Evolutionary conservation across 2,113 vertebrate species (phyloP).

Genomic region (Kryptolebias marmoratus): DNA sequence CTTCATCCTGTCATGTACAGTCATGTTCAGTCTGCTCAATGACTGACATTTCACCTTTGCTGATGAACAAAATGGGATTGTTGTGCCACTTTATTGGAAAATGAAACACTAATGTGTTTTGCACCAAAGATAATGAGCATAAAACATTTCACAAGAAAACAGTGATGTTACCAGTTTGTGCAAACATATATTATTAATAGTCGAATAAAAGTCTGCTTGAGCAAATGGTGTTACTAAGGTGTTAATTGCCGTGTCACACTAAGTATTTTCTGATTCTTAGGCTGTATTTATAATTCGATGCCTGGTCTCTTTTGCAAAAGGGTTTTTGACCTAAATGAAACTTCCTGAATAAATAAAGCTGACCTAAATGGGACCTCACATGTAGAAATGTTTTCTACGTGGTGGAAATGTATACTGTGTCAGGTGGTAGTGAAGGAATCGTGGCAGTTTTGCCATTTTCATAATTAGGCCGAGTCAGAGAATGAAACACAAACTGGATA

Average conservation of each 20-base stretch:
- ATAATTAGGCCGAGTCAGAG: not conserved
- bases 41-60: not conserved
- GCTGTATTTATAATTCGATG: not conserved
- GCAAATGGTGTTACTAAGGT: no score
- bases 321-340: not conserved
- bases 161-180: not conserved
- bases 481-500: not conserved
- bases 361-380: not conserved
- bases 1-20: not conserved
- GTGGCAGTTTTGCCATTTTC: slow-evolving; percentile 17
- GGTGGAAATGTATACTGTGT: not conserved
- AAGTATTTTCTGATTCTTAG: not conserved
- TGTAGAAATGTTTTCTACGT: not conserved
- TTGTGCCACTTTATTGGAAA: no score
- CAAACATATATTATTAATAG: not conserved
- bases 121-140: no score
- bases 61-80: not conserved
- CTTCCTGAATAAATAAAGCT: slow-evolving; percentile 2
- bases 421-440: not conserved
- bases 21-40: not conserved
- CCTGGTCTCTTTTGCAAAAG: not conserved
- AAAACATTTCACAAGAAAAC: not conserved
- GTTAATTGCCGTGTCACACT: no score
- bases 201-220: no score
- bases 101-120: no score